Conservation (phyloP, 2,888 invertebrate species). For the Tetranychus truncatus region DNA sequence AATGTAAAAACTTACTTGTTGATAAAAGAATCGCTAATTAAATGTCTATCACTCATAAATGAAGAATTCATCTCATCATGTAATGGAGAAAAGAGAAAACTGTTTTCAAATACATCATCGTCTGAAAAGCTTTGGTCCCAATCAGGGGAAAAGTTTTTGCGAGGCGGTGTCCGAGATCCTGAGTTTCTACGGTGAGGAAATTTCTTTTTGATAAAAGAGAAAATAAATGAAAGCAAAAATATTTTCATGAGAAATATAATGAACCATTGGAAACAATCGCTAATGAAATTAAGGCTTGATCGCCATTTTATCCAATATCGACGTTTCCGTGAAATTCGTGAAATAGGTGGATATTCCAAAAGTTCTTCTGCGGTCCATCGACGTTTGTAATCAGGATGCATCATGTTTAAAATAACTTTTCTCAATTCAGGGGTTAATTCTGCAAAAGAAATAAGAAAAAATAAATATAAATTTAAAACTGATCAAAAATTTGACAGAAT, state of each 20-base stretch:
- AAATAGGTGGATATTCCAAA: constrained; percentile 31
- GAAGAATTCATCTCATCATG: neutral
- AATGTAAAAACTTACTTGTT: constrained; percentile 1
- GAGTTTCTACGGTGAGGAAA: neutral
- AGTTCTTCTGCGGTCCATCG: constrained; percentile 41
- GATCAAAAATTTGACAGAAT: neutral
- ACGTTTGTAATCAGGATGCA: constrained; percentile 38
- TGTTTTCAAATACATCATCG: constrained; percentile 8
- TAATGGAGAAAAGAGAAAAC: neutral
- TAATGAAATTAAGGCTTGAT: neutral
- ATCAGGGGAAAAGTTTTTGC: neutral
- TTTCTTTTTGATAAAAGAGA: neutral
- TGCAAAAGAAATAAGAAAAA: constrained; percentile 12
- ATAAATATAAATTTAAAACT: too few species aligned
- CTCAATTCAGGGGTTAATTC: constrained; percentile 38
- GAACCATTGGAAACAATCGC: neutral
- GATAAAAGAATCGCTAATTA: constrained; percentile 3
- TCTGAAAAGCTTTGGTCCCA: constrained; percentile 11
- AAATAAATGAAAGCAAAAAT: neutral
- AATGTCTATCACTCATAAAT: constrained; percentile 3
- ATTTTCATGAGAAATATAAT: constrained; percentile 2
- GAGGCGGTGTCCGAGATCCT: neutral
- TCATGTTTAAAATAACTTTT: constrained; percentile 41
- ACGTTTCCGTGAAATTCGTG: neutral
- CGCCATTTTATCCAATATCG: neutral